phyloP scores from a whole-genome alignment of 2,888 invertebrate genomes.

The Syrista parreyssii region DNA sequence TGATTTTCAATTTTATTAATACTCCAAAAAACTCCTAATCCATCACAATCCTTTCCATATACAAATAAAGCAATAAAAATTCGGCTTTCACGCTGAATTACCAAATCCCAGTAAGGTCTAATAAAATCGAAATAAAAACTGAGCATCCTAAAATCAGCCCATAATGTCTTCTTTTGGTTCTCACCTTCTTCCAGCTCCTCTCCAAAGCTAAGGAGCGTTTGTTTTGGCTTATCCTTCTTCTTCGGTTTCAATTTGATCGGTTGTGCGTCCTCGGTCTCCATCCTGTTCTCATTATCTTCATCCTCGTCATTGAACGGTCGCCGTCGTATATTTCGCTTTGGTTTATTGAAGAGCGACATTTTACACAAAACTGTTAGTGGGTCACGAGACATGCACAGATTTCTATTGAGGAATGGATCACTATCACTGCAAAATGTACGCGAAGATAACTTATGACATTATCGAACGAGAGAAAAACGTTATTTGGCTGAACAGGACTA shows the following conservation, averaged over 20 bases:
- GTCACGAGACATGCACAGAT: background rate
- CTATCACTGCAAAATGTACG: background rate
- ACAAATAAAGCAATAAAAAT: background rate
- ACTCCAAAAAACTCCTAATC: background rate
- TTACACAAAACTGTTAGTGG: slow-evolving; percentile 25
- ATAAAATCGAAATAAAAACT: background rate
- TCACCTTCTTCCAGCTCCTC: slow-evolving; percentile 68
- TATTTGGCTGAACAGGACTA: background rate
- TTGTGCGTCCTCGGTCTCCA: slow-evolving; percentile 64
- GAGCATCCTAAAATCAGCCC: background rate
- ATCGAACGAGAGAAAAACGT: background rate
- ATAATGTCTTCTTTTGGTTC: background rate
- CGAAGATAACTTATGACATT: background rate
- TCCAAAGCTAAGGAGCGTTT: slow-evolving; percentile 84
- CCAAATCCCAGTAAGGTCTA: background rate
- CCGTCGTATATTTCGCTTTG: slow-evolving; percentile 84
- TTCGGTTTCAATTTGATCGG: slow-evolving; percentile 69
- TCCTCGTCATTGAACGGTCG: slow-evolving; percentile 78
- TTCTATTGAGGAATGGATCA: background rate
- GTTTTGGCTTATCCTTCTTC: slow-evolving; percentile 67
- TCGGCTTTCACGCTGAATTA: background rate
- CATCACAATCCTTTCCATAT: background rate
- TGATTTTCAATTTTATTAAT: background rate
- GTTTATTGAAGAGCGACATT: slow-evolving; percentile 90
- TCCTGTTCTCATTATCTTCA: slow-evolving; percentile 75